Base-by-base conservation (phyloP, 2,113 vertebrate genomes). In the Malurus cyaneus region DNA sequence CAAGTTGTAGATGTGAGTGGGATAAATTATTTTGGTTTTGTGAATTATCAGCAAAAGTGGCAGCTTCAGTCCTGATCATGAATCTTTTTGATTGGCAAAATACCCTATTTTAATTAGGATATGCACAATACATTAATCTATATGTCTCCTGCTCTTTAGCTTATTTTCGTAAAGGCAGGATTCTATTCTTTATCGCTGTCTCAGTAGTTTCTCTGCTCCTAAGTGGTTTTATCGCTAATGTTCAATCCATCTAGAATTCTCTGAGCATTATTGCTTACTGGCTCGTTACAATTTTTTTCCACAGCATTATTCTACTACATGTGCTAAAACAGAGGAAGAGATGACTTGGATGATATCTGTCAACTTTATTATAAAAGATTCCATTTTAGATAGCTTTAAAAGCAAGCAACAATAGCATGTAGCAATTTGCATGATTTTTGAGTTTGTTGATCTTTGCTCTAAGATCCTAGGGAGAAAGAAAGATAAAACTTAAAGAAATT, bases 371-470 rank as follows among this genome's bases (percentile, higher is more conserved):
- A 65, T 47, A 11, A 87, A 88, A 82, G 59, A 94, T 69, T 66
- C 32, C 46, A 91, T 53, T 92, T 86, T 66, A 94, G 69, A 93
- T 88, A 76, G 44, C 72, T 92, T 85, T 94, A 67, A 94, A 86
- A 65, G 81, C 56, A 88, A 71, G 66, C 16, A 88, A 86, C 65
- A 96, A 95, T 85, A 93, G 13, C 34, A 92, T 92, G 59, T 66
- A 29, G 47, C 65, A 93, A 71, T 91, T 96, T 93, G 42, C 47
- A 90, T 84, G 72, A 81, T 84, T 94, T 96, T 93, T 96, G 56
- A 93, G 81, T 90, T 94, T 96, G n/a, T 14, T 69, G 36, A 76
- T 89, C 53, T 94, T 95, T 94, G 64, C 57, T 94, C n/a, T 83
- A 89, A 91, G 31, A 85, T 93, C 24, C 42, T 77, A 80, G 50